Conservation (phyloP, 2,797 vertebrate species). For the Gadopsis marmoratus region DNA sequence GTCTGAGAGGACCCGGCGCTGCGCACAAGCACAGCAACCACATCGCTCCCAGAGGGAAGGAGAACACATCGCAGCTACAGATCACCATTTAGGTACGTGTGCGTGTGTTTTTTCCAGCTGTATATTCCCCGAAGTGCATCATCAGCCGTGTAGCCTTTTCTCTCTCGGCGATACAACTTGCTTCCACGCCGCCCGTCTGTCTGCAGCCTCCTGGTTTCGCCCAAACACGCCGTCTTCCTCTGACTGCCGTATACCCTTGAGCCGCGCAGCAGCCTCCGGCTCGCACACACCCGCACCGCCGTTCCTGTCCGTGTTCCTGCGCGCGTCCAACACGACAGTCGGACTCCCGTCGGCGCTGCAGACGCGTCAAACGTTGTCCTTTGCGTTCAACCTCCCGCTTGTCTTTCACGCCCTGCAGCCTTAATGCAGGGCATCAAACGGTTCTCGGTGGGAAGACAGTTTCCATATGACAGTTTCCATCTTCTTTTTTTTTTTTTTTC, state of each 20-base stretch:
- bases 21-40: constrained; percentile 76
- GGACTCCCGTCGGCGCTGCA: not conserved
- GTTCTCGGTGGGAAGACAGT: constrained; percentile 40
- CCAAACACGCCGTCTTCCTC: constrained; percentile 60
- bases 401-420: constrained; percentile 67
- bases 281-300: constrained; percentile 60
- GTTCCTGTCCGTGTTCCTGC: constrained; percentile 10
- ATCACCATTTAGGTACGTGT: constrained; percentile 79
- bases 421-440: constrained; percentile 34
- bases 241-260: constrained; percentile 78
- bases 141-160: not conserved
- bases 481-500: not conserved
- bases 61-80: constrained; percentile 65
- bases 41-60: constrained; percentile 74
- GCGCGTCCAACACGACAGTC: constrained; percentile 24
- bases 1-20: constrained; percentile 73
- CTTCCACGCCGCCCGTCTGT: constrained; percentile 29
- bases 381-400: constrained; percentile 42
- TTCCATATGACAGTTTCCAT: constrained; percentile 39
- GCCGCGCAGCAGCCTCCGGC: constrained; percentile 63
- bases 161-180: constrained; percentile 6
- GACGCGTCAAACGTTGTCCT: constrained; percentile 13
- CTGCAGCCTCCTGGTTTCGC: constrained; percentile 56
- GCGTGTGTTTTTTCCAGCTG: not conserved
- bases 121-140: not conserved